Conservation (phyloP, 2,113 vertebrate genomes). For the Girardinichthys multiradiatus region DNA sequence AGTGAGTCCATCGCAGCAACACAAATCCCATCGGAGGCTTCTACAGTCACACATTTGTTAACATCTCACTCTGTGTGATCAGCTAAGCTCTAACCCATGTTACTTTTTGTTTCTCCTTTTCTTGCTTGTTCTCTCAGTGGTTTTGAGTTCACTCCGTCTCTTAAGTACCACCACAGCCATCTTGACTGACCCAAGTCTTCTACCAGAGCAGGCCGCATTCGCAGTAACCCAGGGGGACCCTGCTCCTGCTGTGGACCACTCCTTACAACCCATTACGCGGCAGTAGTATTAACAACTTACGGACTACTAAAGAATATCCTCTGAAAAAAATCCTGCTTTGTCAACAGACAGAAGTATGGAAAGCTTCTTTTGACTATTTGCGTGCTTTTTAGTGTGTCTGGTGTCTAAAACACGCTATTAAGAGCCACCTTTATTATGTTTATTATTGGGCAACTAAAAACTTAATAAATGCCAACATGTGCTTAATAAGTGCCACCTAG, state of each 20-base stretch:
- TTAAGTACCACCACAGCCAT: constrained; percentile 93
- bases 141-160: constrained; percentile 92
- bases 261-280: constrained; percentile 43
- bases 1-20: constrained; percentile 79
- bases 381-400: too few relatives aligned
- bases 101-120: background rate
- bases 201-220: constrained; percentile 89
- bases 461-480: too few relatives aligned
- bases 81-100: background rate
- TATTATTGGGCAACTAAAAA: too few relatives aligned
- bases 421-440: too few relatives aligned
- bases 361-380: too few relatives aligned
- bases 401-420: too few relatives aligned
- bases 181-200: constrained; percentile 85
- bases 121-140: constrained; percentile 76
- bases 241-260: constrained; percentile 69
- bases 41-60: background rate
- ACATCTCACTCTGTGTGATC: background rate
- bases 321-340: constrained; percentile 1
- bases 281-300: constrained; percentile 32
- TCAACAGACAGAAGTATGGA: too few relatives aligned
- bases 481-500: too few relatives aligned
- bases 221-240: constrained; percentile 80
- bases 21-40: background rate
- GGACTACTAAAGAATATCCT: constrained; percentile 18